phyloP scores from a whole-genome alignment of 2,888 invertebrate species.

The Ariolimax columbianus region DNA sequence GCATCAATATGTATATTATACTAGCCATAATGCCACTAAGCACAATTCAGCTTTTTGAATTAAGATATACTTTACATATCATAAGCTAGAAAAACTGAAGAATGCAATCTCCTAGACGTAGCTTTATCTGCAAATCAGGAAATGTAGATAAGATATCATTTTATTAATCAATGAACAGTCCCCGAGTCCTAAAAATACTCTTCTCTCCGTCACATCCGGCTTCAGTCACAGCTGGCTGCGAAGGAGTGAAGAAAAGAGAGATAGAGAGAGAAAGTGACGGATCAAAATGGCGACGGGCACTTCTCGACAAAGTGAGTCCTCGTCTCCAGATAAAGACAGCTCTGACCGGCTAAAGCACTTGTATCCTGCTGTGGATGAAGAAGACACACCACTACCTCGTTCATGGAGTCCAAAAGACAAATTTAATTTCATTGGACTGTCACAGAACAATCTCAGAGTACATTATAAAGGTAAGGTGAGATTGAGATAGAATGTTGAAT shows the following conservation, averaged over 20 bases:
- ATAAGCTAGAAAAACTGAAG: no score
- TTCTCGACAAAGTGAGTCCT: slow-evolving; percentile 64
- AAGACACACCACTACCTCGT: slow-evolving; percentile 94
- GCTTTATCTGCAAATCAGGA: neutral
- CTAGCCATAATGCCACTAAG: no score
- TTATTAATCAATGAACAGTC: slow-evolving; percentile 49
- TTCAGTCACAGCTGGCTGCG: slow-evolving; percentile 52
- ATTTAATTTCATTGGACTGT: slow-evolving; percentile 96
- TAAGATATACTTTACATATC: no score
- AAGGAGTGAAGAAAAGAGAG: neutral
- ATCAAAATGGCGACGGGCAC: slow-evolving; percentile 73
- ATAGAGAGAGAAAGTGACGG: slow-evolving; percentile 26
- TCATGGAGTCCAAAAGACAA: slow-evolving; percentile 98
- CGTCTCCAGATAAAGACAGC: slow-evolving; percentile 61
- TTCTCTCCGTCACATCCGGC: slow-evolving; percentile 61
- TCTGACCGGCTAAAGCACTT: slow-evolving; percentile 80
- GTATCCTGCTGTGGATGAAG: slow-evolving; percentile 97
- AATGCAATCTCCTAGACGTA: no score
- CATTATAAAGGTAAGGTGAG: slow-evolving; percentile 96
- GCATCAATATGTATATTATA: no score
- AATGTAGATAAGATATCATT: slow-evolving; percentile 26
- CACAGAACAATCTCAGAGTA: slow-evolving; percentile 97
- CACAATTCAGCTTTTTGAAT: no score
- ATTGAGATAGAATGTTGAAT: no score
- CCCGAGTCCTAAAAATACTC: slow-evolving; percentile 48